phyloP scores from a whole-genome alignment of 2,888 invertebrate species.

The Drosophila algonquin region DNA sequence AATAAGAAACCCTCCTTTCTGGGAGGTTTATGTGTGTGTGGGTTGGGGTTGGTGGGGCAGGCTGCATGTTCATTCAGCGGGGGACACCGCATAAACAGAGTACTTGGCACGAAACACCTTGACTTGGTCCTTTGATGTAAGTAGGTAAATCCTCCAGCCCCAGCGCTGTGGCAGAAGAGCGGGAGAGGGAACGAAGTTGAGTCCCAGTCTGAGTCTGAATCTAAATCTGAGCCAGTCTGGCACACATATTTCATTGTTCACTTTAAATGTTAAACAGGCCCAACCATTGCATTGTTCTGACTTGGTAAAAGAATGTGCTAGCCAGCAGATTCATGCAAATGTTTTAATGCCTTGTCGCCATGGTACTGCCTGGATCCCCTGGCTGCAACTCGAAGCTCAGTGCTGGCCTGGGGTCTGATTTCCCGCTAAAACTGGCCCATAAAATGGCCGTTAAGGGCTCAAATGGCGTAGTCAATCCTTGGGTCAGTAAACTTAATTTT shows the following conservation, averaged over 20 bases:
- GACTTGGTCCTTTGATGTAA: conserved; percentile 56
- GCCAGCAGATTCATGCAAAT: conserved; percentile 57
- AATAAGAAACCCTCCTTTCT: no score
- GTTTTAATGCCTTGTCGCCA: conserved; percentile 68
- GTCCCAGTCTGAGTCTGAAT: neutral
- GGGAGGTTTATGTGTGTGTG: conserved; percentile 14
- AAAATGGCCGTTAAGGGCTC: neutral
- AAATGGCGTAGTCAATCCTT: no score
- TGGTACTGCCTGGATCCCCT: conserved; percentile 7
- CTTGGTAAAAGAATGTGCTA: conserved; percentile 47
- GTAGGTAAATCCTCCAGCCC: conserved; percentile 56
- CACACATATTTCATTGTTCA: conserved; percentile 77
- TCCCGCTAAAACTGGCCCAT: no score
- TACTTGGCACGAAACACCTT: conserved; percentile 60
- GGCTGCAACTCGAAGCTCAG: conserved; percentile 3
- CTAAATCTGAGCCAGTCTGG: conserved; percentile 38
- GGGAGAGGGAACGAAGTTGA: neutral
- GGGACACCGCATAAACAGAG: conserved; percentile 45
- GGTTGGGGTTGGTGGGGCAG: conserved; percentile 64
- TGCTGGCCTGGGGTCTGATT: conserved; percentile 2
- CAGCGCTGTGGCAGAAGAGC: neutral
- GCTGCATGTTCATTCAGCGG: conserved; percentile 48
- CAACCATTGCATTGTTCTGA: conserved; percentile 46
- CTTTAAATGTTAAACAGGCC: conserved; percentile 76
- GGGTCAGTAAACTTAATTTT: no score